Percentiles rank a stretch among this genome's conserved stretches.
These are phyloP conservation scores for Drosophila affinis DNA, from an alignment of 2,888 invertebrate genomes.

Conservation along the genomic window DNA sequence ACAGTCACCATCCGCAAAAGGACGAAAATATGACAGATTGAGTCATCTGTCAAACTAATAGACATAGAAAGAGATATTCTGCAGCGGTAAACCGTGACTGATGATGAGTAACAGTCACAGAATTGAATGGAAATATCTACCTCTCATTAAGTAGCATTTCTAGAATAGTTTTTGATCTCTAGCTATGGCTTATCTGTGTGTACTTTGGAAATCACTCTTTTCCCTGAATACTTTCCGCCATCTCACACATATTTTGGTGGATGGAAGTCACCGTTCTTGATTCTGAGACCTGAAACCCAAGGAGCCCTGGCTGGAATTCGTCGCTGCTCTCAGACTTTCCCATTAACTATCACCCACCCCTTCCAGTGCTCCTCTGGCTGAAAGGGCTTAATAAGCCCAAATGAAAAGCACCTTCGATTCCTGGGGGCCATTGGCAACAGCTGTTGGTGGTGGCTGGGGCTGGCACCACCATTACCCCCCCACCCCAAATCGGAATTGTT, in stretches of 20 bases:
- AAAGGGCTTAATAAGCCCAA: constrained; percentile 37
- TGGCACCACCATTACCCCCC: background rate
- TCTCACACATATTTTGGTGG: no score
- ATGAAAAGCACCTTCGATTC: constrained; percentile 33
- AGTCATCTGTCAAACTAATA: no score
- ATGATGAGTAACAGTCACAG: background rate
- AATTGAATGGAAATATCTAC: background rate
- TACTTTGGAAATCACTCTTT: no score
- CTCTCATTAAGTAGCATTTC: no score
- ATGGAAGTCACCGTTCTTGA: background rate
- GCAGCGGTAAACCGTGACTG: background rate
- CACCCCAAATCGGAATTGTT: constrained; percentile 1
- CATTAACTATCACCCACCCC: background rate
- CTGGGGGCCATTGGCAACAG: constrained; percentile 45
- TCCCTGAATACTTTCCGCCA: no score
- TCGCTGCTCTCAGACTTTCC: background rate
- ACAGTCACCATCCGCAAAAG: no score
- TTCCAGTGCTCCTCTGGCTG: background rate
- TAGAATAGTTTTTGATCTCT: no score
- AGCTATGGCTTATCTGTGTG: no score
- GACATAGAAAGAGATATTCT: no score
- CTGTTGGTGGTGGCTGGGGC: constrained; percentile 18
- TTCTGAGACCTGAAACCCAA: constrained; percentile 6
- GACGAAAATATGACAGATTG: no score
- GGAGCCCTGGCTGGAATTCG: background rate